Evolutionary conservation across 1,140 invertebrate species (phyloP), one percentile per base, ranked within the genome.

Genomic region (Drosophila cardini): DNA sequence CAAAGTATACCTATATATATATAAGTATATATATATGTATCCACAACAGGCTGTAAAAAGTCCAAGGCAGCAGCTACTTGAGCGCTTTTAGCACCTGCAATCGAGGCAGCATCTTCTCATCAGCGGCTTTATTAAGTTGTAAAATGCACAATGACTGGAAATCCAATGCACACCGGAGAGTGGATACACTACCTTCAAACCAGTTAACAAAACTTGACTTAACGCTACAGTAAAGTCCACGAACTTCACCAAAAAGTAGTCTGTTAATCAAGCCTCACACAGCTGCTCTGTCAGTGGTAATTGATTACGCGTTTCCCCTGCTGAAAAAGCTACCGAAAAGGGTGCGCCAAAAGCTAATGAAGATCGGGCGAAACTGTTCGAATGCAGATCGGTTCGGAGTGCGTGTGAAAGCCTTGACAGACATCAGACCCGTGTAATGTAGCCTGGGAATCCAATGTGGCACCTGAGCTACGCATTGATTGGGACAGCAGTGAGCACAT

Each of bases 21-120:
- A 26, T 26, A 26, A 4, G 5, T 4, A 26, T 26, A 26, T 26
- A 26, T 26, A 26, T 26, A 26, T 26, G 21, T 26, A 26, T 26
- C 4, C 0, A 3, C 21, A 26, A 4, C 71, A 62, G 71, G 50
- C 26, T 61, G 71, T 72, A 72, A 72, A 72, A 72, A 55, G 21
- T 53, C 42, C 26, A 56, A 57, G 42, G 68, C 55, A 75, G n/a
- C 36, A 21, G 42, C 65, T 60, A 64, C 63, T 56, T 32, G 71
- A 69, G 48, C 64, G 55, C 64, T 63, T 53, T 77, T 77, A 69
- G 71, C 71, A 77, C 75, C 75, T 77, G 75, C 75, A 74, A 77
- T 73, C 71, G 75, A 63, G 43, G 40, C 57, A 55, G 46, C 58
- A 62, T 68, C 63, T 61, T 43, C 53, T 46, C 43, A 58, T 40